Evolutionary conservation across 2,797 vertebrate genomes (phyloP), one percentile per base, ranked within the genome.

Genomic region (Gadopsis bispinosus): DNA sequence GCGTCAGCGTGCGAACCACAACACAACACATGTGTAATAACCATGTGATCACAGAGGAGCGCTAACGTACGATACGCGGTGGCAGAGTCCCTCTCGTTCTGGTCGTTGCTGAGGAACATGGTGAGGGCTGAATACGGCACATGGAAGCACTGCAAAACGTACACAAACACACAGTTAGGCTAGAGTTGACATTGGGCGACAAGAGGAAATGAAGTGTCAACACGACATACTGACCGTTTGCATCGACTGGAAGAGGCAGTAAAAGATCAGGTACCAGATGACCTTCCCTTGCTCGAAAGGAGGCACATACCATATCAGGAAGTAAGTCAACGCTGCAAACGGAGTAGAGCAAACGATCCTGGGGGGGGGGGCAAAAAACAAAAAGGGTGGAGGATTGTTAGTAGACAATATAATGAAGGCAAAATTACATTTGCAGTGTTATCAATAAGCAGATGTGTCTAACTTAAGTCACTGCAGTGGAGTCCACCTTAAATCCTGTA

Each of bases 41-140:
- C 0, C 20, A 1, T 13, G 8, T 2, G 17, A 41, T 62, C 7
- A 9, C 1, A 9, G 16, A 1, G 43, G 26, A 7, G 48, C 5
- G 16, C 22, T 6, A 31, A 93, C 97, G 94, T 92, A 99, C 98
- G 96, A 67, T 99, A 99, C 5, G 97, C 97, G 0, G 98, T 99
- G 88, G 97, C 97, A 0, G 98, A 99, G 88, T 99, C 98, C 45
- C 98, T 92, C 87, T 99, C 98, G 0, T 96, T 97, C 93, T 98
- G 98, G 77, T 98, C 96, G 0, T 83, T 95, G 94, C 95, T 99
- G 94, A 99, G 98, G 94, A 99, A 99, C 98, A 99, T 98, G 84
- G 98, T 99, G 83, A 99, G 96, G 0, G 98, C 96, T 0, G 98
- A 99, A 92, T 99, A 99, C 3, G 98, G 98, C 80, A 99, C 98